Evolutionary conservation across 2,113 vertebrate species (phyloP), one percentile per base, ranked within the genome.

Genomic region (Antechinus flavipes): DNA sequence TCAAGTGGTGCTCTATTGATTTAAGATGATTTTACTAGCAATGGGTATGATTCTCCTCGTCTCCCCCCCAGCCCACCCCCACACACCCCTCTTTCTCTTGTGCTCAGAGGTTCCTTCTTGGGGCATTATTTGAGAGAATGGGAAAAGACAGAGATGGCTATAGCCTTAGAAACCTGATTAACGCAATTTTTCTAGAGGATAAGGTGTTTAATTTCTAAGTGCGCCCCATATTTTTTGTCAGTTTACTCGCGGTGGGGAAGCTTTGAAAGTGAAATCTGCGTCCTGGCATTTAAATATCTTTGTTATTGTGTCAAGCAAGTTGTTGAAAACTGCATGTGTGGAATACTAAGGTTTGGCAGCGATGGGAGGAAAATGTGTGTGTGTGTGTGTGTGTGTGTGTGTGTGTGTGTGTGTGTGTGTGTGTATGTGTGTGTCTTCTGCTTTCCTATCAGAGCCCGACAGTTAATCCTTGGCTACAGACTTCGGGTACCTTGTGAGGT

Each of bases 1-100:
- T 97, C 98, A 96, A 98, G 98, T 89, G 97, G 91, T 94, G 97
- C 95, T 97, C 93, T 96, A 50, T 94, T 93, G 42, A 95, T 96
- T 98, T 97, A 94, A 94, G 84, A 89, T 91, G 92, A 91, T 97
- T 97, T 98, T 96, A 92, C 93, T 93, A 96, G 54, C 93, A 84
- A 97, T 95, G 95, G 96, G 95, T 97, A 96, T 97, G 96, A 98
- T 68, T 95, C 94, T 96, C 49, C 91, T 25, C 19, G 6, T 0
- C 0, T 22, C 61, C 90, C 2, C 2, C 26, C 49, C 49, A 49
- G 5, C 49, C 49, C 55, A 52, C 50, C 50, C 50, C 50, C 55
- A 10, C 49, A 26, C 47, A 49, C 49, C 90, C 50, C 90, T 92
- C 91, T 94, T 42, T 93, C 91, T 35, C 94, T 96, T 89, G 23